Evolutionary conservation across 2,797 vertebrate genomes (phyloP).

Genomic region (Poeciliopsis turneri): DNA sequence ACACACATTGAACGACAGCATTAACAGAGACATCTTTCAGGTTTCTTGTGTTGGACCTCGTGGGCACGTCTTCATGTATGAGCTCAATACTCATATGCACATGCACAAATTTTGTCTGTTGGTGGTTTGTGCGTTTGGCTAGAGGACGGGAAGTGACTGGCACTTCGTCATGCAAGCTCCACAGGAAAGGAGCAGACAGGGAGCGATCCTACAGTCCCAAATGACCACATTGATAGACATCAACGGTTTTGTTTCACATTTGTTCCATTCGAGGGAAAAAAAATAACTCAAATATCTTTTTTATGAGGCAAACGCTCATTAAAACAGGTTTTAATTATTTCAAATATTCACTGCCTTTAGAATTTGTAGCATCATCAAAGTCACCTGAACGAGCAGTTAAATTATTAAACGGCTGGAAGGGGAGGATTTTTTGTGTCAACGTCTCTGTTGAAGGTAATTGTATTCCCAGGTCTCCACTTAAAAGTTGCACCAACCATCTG

Average conservation of each 20-base stretch:
- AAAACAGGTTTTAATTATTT: conserved; percentile 16
- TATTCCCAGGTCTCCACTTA: conserved; percentile 43
- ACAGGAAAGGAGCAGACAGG: too few relatives aligned
- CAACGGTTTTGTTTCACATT: neutral
- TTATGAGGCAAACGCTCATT: neutral
- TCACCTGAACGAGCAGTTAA: conserved; percentile 8
- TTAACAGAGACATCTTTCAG: too few relatives aligned
- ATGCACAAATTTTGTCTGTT: too few relatives aligned
- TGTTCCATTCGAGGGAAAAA: neutral
- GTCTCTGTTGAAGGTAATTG: conserved; percentile 56
- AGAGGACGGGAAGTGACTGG: too few relatives aligned
- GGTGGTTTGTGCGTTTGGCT: too few relatives aligned
- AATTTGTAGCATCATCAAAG: conserved; percentile 4
- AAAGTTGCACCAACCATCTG: conserved; percentile 61
- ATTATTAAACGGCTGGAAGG: neutral
- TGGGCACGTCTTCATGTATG: too few relatives aligned
- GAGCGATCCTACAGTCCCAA: neutral
- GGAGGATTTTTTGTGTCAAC: conserved; percentile 21
- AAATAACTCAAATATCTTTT: neutral
- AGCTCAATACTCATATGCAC: too few relatives aligned
- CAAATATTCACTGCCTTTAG: neutral
- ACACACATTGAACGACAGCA: too few relatives aligned
- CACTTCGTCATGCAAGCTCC: too few relatives aligned
- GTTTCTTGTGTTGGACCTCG: too few relatives aligned
- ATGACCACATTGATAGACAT: neutral